phyloP scores from a whole-genome alignment of 2,888 invertebrate species.

The Timema podura region DNA sequence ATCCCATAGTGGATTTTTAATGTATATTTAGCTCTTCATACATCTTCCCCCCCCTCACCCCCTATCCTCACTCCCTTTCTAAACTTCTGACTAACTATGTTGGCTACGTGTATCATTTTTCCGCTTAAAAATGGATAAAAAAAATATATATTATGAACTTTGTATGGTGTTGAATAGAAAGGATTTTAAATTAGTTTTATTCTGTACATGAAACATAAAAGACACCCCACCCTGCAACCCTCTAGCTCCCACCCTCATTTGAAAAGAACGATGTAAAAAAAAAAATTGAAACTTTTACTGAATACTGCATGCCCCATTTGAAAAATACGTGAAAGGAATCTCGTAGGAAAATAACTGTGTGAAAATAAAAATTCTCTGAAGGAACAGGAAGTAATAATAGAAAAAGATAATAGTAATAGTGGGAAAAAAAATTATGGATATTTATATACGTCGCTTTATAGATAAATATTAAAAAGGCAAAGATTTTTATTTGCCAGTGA shows the following conservation, averaged over 20 bases:
- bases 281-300: slow-evolving; percentile 15
- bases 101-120: slow-evolving; percentile 8
- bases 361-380: background rate
- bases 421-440: background rate
- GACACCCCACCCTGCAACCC: background rate
- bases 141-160: slow-evolving; percentile 7
- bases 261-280: background rate
- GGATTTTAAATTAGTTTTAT: slow-evolving; percentile 16
- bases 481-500: no score
- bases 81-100: no score
- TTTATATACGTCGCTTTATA: slow-evolving; percentile 8
- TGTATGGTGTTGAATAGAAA: slow-evolving; percentile 16
- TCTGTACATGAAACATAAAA: slow-evolving; percentile 14
- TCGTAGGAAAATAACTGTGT: slow-evolving; percentile 7
- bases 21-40: no score
- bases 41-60: no score
- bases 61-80: no score
- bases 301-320: slow-evolving; percentile 11
- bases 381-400: background rate
- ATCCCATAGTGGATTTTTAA: no score
- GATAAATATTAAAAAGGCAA: background rate
- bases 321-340: slow-evolving; percentile 10
- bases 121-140: background rate
- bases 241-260: background rate
- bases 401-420: background rate